phyloP scores from a whole-genome alignment of 2,797 vertebrate genomes.

The Antrozous pallidus region DNA sequence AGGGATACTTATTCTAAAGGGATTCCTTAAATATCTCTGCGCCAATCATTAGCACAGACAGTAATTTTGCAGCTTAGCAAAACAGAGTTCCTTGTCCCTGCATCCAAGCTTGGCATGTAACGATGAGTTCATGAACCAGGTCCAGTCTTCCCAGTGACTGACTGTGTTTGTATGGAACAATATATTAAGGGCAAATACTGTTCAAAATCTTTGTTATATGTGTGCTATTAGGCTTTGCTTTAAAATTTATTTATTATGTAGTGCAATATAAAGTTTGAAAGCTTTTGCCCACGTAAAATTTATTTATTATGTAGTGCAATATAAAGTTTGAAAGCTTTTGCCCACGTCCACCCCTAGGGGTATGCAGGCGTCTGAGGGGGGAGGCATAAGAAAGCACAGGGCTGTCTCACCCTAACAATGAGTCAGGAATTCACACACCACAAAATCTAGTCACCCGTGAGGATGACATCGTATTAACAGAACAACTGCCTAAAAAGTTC shows the following conservation, averaged over 20 bases:
- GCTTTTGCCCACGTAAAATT: not conserved
- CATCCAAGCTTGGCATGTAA: not conserved
- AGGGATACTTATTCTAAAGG: not conserved
- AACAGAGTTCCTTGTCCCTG: not conserved
- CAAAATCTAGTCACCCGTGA: not conserved
- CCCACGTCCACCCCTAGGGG: not conserved
- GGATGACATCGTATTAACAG: not conserved
- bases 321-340: not conserved
- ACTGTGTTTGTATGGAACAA: not conserved
- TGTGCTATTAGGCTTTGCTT: not conserved
- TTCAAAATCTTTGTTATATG: not conserved
- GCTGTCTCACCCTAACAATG: not conserved
- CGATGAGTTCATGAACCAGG: not conserved
- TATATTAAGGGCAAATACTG: not conserved
- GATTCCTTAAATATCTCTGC: not conserved
- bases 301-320: not conserved
- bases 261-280: not conserved
- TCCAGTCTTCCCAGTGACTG: not conserved
- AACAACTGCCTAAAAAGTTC: not conserved
- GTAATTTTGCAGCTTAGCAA: not conserved
- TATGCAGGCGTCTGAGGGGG: not conserved
- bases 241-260: not conserved
- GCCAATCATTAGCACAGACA: not conserved
- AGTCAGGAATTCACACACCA: not conserved
- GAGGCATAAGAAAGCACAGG: not conserved